Evolutionary conservation across 2,797 vertebrate genomes (phyloP).

Genomic region (Sebastes taczanowskii): DNA sequence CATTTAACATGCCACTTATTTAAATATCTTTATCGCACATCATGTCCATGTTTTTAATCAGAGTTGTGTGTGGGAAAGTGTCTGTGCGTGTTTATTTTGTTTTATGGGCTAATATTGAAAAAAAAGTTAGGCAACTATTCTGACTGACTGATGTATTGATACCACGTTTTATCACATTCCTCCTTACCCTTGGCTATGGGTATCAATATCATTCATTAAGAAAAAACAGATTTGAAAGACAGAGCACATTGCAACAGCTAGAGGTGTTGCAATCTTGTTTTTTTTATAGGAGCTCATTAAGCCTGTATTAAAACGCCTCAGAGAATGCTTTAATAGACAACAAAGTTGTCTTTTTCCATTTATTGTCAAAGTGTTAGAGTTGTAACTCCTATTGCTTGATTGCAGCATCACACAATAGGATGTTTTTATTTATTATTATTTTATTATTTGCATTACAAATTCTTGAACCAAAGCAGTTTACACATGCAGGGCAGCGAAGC

Average conservation of each 20-base stretch:
- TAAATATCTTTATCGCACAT: background rate
- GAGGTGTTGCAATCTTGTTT: slow-evolving; percentile 14
- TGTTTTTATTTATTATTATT: background rate
- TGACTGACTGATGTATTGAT: background rate
- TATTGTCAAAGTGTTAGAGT: slow-evolving; percentile 1
- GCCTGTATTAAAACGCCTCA: slow-evolving; percentile 23
- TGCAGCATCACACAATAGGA: slow-evolving; percentile 10
- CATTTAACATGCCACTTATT: background rate
- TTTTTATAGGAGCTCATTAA: slow-evolving; percentile 39
- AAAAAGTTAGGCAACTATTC: background rate
- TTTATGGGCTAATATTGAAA: background rate
- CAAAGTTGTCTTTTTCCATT: slow-evolving; percentile 15
- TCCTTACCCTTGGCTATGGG: background rate
- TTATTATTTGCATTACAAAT: slow-evolving; percentile 37
- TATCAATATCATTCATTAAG: background rate
- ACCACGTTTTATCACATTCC: background rate
- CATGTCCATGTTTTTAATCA: background rate
- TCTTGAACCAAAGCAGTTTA: slow-evolving; percentile 17
- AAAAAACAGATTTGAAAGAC: background rate
- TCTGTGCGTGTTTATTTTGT: background rate
- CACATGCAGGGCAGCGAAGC: background rate
- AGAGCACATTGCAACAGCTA: background rate
- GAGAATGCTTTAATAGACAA: slow-evolving; percentile 30
- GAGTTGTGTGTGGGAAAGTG: background rate
- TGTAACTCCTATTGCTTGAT: background rate